Evolutionary conservation across 2,797 vertebrate genomes (phyloP).

Genomic region (Schizothorax lantsangensis): DNA sequence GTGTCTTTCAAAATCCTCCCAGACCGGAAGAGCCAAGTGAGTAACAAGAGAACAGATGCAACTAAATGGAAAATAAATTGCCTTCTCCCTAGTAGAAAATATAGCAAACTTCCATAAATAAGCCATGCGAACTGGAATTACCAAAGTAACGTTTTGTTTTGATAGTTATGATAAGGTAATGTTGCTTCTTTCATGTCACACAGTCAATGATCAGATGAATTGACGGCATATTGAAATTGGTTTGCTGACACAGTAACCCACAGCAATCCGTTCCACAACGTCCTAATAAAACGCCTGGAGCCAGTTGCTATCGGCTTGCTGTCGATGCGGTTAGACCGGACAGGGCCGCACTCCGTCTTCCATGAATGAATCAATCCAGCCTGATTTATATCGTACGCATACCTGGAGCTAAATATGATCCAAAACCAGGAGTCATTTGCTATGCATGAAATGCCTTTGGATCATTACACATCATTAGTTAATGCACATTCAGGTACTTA

Average conservation of each 20-base stretch:
- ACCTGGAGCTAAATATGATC: conserved; percentile 5
- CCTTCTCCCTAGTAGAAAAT: conserved; percentile 23
- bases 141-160: neutral
- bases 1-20: conserved; percentile 33
- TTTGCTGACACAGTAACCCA: conserved; percentile 51
- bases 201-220: conserved; percentile 48
- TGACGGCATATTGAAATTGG: conserved; percentile 28
- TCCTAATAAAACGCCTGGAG: conserved; percentile 61
- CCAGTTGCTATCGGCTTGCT: conserved; percentile 70
- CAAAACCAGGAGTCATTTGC: neutral
- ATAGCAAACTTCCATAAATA: conserved; percentile 2
- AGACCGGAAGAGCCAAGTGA: conserved; percentile 46
- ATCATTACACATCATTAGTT: conserved; percentile 12
- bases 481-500: neutral
- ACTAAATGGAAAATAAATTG: conserved; percentile 35
- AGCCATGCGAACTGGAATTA: neutral
- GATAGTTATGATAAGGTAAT: neutral
- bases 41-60: conserved; percentile 49
- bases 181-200: neutral
- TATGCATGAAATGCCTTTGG: conserved; percentile 9
- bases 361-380: conserved; percentile 13
- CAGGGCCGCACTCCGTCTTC: conserved; percentile 20
- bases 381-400: conserved; percentile 33
- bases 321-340: conserved; percentile 63
- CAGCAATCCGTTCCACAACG: conserved; percentile 20